Percentiles rank a stretch among this genome's conserved stretches.
These are phyloP conservation scores for Lasioglossum malachurum DNA, from an alignment of 2,888 invertebrate genomes.

Conservation along the genomic window DNA sequence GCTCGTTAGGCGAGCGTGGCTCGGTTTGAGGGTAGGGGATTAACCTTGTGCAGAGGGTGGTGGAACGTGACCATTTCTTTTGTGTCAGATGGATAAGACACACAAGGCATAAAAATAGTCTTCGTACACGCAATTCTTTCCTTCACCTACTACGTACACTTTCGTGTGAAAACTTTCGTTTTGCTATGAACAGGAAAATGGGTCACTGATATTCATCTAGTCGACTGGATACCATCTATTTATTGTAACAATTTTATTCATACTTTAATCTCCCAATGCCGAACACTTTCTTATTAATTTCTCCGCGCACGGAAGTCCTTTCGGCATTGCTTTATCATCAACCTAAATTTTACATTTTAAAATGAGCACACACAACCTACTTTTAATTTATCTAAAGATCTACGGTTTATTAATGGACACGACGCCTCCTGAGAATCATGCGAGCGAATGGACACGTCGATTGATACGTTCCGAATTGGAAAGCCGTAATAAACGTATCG, in stretches of 20 bases:
- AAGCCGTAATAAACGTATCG: too few relatives aligned
- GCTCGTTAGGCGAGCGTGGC: not conserved
- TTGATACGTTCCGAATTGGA: too few relatives aligned
- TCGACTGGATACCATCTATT: not conserved
- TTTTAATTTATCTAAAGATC: too few relatives aligned
- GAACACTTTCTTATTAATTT: not conserved
- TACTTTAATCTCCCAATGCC: not conserved
- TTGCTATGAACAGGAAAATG: not conserved
- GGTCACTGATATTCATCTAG: not conserved
- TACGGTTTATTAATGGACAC: too few relatives aligned
- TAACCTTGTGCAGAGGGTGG: slow-evolving; percentile 1
- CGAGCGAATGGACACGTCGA: too few relatives aligned
- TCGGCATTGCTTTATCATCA: not conserved
- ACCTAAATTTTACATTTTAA: not conserved
- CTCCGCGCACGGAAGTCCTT: not conserved
- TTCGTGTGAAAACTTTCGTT: not conserved
- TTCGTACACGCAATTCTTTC: not conserved
- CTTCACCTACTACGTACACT: not conserved
- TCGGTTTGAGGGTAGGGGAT: not conserved
- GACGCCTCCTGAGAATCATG: too few relatives aligned
- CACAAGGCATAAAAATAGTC: not conserved
- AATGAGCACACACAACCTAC: too few relatives aligned
- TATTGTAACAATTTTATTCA: not conserved
- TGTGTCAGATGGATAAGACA: slow-evolving; percentile 7
- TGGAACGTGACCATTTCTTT: slow-evolving; percentile 5